A percentile compares a stretch with the other conserved stretches of the same genome.
Evolutionary conservation across 1,140 invertebrate species (phyloP).

Genomic region (Lethrus apterus): DNA sequence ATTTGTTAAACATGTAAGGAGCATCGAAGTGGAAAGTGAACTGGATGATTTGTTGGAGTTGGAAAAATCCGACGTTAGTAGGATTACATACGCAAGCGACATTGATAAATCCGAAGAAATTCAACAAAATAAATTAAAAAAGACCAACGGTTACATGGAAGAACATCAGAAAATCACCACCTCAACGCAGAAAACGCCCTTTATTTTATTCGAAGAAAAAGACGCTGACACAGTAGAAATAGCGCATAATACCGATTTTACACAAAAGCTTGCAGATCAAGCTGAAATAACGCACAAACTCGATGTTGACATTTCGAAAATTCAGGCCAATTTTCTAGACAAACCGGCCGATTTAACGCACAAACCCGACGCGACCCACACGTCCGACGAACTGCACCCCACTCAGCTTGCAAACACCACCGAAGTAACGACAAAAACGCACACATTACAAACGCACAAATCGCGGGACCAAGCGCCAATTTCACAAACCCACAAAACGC

Average conservation of each 20-base stretch:
- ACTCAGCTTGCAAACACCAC: too few relatives aligned
- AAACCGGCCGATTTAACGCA: conserved; percentile 7
- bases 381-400: too few relatives aligned
- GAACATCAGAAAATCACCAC: too few relatives aligned
- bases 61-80: conserved; percentile 12
- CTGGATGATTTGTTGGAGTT: too few relatives aligned
- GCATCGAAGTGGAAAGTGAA: too few relatives aligned
- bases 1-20: too few relatives aligned
- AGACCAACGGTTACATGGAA: neutral
- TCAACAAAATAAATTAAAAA: too few relatives aligned
- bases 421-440: too few relatives aligned
- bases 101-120: too few relatives aligned
- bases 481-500: conserved; percentile 9
- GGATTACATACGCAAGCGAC: conserved; percentile 10
- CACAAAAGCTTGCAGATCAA: conserved; percentile 16
- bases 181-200: too few relatives aligned
- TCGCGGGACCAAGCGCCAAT: conserved; percentile 2
- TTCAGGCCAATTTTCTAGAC: neutral
- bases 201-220: conserved; percentile 7
- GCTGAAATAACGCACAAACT: conserved; percentile 17
- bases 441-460: conserved; percentile 31
- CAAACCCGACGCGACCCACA: conserved; percentile 10
- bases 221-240: conserved; percentile 1
- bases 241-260: conserved; percentile 5
- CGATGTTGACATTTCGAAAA: conserved; percentile 5